Evolutionary conservation across 2,113 vertebrate species (phyloP).

Genomic region (chimpanzee (Pan troglodytes)): NHGRI_mPanTro3-v2.1_pri NC_072401.2:38324501-38325000

Average conservation of each 20-base stretch:
- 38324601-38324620: background rate
- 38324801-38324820: background rate
- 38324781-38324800: background rate
- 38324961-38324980: background rate
- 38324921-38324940: background rate
- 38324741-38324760: background rate
- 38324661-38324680: background rate
- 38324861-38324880: background rate
- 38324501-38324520: background rate
- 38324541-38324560: background rate
- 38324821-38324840: background rate
- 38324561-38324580: background rate
- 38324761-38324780: background rate
- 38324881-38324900: background rate
- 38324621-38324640: background rate
- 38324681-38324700: background rate
- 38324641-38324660: background rate
- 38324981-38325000: background rate
- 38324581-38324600: background rate
- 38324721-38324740: background rate
- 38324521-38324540: background rate
- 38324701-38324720: background rate
- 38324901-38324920: background rate
- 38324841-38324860: background rate
- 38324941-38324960: background rate